Evolutionary conservation across 2,888 invertebrate genomes (phyloP), one percentile per base, ranked within the genome.

Genomic region (Melinaea marsaeus): DNA sequence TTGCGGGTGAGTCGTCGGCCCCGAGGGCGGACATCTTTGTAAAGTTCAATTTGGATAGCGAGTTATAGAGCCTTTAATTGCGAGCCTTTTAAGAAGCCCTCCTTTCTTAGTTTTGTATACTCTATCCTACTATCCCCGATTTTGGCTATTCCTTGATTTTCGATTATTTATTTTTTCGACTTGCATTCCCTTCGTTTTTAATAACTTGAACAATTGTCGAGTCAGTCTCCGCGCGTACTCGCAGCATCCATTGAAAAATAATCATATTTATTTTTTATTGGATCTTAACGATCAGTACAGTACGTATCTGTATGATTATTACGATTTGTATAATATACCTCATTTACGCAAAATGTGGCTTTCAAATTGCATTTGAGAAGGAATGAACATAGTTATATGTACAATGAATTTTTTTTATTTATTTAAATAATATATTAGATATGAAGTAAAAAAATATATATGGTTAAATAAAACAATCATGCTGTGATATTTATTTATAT

Each of bases 401-500:
- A 42, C 9, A 42, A 9, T 9, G 11, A 9, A 42, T 9, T 7
- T 37, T 37, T 37, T 37, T 37, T 37, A 37, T 37, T 37, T 37
- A 42, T 42, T 9, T 42, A 9, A 9, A 42, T 42, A 9, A 42
- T 42, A 9, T 9, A 42, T 9, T 42, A 42, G 9, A 11, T 7
- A 11, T 42, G 42, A 42, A 42, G 42, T 42, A 42, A 9, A 9
- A 42, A 42, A 42, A 42, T 9, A 11, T 42, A 9, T 42, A 42
- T 9, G 9, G 2, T 35, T 63, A 57, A 56, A 63, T 65, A 62
- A 70, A 70, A 70, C 69, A 64, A 71, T 63, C 70, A 67, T 73
- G 72, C 64, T 70, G 67, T 67, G 70, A 70, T 67, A 62, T 68
- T 64, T 59, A 69, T 65, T 63, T 58, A 65, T 58, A 58, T 65